Conservation (phyloP, 2,113 vertebrate species). For the Nestor notabilis region DNA sequence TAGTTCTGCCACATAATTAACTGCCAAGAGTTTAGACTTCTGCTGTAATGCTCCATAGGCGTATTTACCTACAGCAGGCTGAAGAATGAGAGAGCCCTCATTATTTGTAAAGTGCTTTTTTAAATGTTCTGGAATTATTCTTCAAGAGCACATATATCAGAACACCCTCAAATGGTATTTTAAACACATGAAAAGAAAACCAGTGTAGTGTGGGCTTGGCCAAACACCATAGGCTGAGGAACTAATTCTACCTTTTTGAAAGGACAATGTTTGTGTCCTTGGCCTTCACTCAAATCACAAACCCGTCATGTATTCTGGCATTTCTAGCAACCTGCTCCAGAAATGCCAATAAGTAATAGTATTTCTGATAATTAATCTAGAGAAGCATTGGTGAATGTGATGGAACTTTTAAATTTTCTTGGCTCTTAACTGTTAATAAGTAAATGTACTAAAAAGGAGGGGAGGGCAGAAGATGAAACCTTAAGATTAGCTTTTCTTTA, state of each 20-base stretch:
- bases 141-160: neutral
- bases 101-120: neutral
- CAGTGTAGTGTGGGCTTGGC: neutral
- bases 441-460: neutral
- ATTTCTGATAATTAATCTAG: neutral
- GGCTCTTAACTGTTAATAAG: neutral
- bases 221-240: neutral
- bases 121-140: neutral
- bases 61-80: neutral
- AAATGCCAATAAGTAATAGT: neutral
- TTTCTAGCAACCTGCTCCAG: neutral
- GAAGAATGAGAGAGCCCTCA: neutral
- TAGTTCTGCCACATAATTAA: slow-evolving; percentile 16
- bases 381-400: neutral
- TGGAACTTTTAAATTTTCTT: neutral
- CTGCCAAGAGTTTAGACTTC: slow-evolving; percentile 31
- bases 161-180: neutral
- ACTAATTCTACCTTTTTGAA: neutral
- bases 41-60: neutral
- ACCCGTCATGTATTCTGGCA: neutral
- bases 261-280: neutral
- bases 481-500: neutral
- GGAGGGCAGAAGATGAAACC: neutral
- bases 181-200: neutral
- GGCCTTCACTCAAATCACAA: neutral